Evolutionary conservation across 2,888 invertebrate species (phyloP), one percentile per base, ranked within the genome.

Genomic region (Germaria angustata): DNA sequence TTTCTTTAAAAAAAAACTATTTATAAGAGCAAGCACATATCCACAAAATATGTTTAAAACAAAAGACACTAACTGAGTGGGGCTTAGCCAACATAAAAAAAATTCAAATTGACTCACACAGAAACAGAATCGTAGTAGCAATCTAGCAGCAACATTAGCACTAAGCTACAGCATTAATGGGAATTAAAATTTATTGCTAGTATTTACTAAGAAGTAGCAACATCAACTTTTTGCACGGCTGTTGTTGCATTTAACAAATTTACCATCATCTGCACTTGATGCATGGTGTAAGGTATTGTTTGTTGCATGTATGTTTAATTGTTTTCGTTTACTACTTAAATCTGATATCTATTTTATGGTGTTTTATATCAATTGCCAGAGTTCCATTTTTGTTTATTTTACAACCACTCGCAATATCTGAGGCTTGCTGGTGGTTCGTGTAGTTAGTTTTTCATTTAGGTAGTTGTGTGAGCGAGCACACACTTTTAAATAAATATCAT

Each of bases 1-100:
- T 89, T 87, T 86, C 85, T 89, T 82, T 87, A 13, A 77, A 69
- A 69, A 63, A 46, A n/a, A n/a, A n/a, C n/a, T n/a, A n/a, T n/a
- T n/a, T n/a, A n/a, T 87, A 87, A 32, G 39, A 89, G 86, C 87
- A 85, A 85, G 61, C 84, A 80, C 71, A 73, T 85, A 82, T 61
- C 55, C 1, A 85, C 81, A 51, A 71, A 24, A 57, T 46, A 49
- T 28, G 32, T 57, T 28, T 53, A 75, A 71, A 82, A 82, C 75
- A 79, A 82, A 82, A 82, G 75, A 82, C 71, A 4, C 46, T 73
- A 73, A 61, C 39, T 65, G 79, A 59, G 82, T 65, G 59, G 69
- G 49, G 75, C 68, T 71, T 71, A 76, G 46, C 44, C 69, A 71
- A 69, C 59, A 61, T 59, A 51, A 59, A 69, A 32, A 65, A 73